Conservation (phyloP, 1,140 invertebrate genomes). For the Calycopis cecrops region DNA sequence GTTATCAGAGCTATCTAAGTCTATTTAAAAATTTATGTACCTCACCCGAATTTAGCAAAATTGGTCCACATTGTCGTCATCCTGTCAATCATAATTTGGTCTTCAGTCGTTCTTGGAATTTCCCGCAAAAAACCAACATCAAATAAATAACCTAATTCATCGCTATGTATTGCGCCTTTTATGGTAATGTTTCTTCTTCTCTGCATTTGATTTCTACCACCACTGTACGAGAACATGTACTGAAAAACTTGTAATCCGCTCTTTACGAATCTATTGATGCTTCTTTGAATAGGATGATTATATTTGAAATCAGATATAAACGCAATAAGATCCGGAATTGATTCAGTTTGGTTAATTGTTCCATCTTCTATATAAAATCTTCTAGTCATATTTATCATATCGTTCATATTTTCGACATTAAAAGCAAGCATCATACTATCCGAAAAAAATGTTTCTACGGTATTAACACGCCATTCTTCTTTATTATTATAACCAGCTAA, state of each 20-base stretch:
- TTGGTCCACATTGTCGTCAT: constrained; percentile 37
- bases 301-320: constrained; percentile 29
- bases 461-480: constrained; percentile 17
- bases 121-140: constrained; percentile 18
- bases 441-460: constrained; percentile 1
- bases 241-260: constrained; percentile 25
- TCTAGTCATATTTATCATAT: constrained; percentile 20
- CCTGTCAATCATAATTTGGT: constrained; percentile 27
- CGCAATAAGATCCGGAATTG: constrained; percentile 21
- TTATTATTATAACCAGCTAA: constrained; percentile 26
- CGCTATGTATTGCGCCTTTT: constrained; percentile 28
- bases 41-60: constrained; percentile 39
- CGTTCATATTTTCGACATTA: constrained; percentile 13
- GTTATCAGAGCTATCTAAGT: too few relatives aligned
- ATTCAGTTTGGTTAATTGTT: constrained; percentile 4
- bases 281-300: constrained; percentile 24
- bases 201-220: constrained; percentile 27
- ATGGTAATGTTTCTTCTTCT: constrained; percentile 14
- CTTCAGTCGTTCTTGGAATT: constrained; percentile 17
- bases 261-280: constrained; percentile 23
- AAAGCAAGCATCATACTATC: background rate
- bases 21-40: too few relatives aligned
- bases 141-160: constrained; percentile 36
- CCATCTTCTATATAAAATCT: constrained; percentile 35
- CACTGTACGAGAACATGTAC: constrained; percentile 34